Conservation (phyloP, 2,113 vertebrate species). For the Lipotes vexillifer region DNA sequence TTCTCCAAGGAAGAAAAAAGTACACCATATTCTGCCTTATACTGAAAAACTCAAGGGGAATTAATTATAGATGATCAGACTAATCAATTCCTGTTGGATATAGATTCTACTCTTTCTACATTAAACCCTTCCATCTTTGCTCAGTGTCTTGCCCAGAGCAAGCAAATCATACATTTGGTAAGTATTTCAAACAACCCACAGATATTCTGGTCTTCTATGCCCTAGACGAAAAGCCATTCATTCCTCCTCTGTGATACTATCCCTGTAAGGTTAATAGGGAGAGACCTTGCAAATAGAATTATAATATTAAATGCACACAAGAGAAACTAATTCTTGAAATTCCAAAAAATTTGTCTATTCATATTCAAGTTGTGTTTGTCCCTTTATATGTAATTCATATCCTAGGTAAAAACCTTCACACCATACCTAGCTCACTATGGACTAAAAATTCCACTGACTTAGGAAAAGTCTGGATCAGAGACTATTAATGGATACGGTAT, state of each 20-base stretch:
- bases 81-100: background rate
- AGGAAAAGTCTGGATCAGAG: background rate
- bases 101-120: background rate
- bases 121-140: background rate
- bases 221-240: background rate
- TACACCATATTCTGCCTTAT: background rate
- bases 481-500: background rate
- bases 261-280: background rate
- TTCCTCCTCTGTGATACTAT: background rate
- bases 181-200: background rate
- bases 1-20: background rate
- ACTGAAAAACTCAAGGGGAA: background rate
- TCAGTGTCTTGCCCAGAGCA: background rate
- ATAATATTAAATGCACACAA: background rate
- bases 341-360: background rate
- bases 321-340: background rate
- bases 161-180: background rate
- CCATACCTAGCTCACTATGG: background rate
- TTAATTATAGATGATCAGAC: background rate
- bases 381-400: background rate
- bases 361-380: background rate
- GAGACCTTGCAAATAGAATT: background rate
- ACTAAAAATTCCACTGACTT: background rate
- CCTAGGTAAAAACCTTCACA: background rate
- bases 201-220: background rate